Evolutionary conservation across 2,797 vertebrate species (phyloP), one percentile per base, ranked within the genome.

Genomic region (Syndactyla subalaris): DNA sequence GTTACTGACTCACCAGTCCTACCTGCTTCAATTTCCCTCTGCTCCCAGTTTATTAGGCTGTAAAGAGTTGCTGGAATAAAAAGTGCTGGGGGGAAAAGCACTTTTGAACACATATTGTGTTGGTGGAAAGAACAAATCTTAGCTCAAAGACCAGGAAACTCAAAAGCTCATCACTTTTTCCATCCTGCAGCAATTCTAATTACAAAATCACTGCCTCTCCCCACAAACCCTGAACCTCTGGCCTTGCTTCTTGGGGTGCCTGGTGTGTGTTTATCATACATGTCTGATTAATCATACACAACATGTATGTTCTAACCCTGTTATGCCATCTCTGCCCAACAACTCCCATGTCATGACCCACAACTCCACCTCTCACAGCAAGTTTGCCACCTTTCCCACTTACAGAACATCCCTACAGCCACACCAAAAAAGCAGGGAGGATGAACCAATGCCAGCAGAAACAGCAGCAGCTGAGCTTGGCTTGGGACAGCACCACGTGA

Each of bases 101-200:
- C 2, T 0, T 11, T 41, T 43, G 26, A 54, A 39, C 32, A 46
- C 7, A 7, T 7, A 9, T 27, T 2, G 2, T 21, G 26, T 38
- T 55, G 49, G 4, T 59, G 38, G 65, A 36, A 79, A 79, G 30
- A n/a, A 3, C 4, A 34, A 51, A 22, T 46, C 29, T 57, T 8
- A 46, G 24, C 22, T 2, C 43, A 15, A 68, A 59, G 27, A 51
- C 48, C 2, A 9, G 14, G 46, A 39, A 79, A 32, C 14, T 45
- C 58, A 51, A 39, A 66, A 55, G 2, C 6, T 55, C 5, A 1
- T 51, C 5, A 13, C 7, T 20, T 61, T 48, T 57, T 45, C 68
- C 30, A 11, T 63, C 27, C 14, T 27, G 27, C 23, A 74, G 8
- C 9, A 24, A 21, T 59, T 59, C 19, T 59, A 51, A 66, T 58